phyloP scores from a whole-genome alignment of 1,140 invertebrate species.

The Portunus trituberculatus region DNA sequence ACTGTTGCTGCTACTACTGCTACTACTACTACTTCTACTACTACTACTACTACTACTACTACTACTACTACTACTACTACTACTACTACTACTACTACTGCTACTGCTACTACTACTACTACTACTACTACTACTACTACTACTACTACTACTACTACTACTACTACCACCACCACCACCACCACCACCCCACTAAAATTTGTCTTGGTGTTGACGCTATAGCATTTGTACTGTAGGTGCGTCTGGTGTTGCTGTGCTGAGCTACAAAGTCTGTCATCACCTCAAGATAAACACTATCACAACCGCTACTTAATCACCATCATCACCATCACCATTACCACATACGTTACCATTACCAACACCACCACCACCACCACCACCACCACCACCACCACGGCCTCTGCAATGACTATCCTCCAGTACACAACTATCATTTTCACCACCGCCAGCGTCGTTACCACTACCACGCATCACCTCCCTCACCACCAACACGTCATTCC shows the following conservation, averaged over 20 bases:
- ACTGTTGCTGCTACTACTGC: too few species aligned
- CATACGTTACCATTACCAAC: too few species aligned
- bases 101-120: neutral
- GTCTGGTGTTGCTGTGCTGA: too few species aligned
- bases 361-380: constrained; percentile 8
- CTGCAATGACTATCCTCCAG: too few species aligned
- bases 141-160: constrained; percentile 37
- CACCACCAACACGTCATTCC: neutral
- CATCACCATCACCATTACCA: too few species aligned
- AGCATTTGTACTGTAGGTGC: too few species aligned
- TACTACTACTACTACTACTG: too few species aligned
- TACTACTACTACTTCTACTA: too few species aligned
- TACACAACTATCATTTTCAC: neutral
- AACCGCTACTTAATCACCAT: neutral
- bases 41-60: too few species aligned
- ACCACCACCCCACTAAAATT: neutral
- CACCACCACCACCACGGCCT: neutral
- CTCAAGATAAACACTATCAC: neutral
- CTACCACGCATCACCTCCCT: neutral
- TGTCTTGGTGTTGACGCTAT: too few species aligned
- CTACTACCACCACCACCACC: neutral
- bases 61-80: too few species aligned
- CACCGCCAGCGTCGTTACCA: neutral
- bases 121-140: constrained; percentile 28
- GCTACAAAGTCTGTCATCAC: too few species aligned